Base-by-base conservation (phyloP, 2,113 vertebrate genomes). In the Protomyctophum bolini region DNA sequence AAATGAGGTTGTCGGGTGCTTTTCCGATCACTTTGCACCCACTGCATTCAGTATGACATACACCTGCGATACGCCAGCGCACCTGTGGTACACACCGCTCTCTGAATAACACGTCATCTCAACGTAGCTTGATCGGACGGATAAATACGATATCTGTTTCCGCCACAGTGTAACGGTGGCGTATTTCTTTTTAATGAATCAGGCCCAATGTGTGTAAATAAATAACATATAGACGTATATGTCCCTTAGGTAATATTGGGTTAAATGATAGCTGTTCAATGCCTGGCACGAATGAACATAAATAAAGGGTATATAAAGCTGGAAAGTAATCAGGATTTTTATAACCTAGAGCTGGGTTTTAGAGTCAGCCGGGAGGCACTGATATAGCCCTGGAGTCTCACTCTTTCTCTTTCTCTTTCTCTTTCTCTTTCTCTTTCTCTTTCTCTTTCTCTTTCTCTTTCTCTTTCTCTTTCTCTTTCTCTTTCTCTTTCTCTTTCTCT, bases 271-370 rank as follows among this genome's bases (percentile, higher is more conserved):
- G 77, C 68, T 76, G 76, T 68, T 84, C 83, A 81, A 86, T 74
- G 48, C 65, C 54, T 84, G 76, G 70, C 72, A 66, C 72, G 70
- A 65, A 62, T 66, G 71, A 71, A 68, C 81, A 62, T 83, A 79
- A 79, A 85, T 85, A 86, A 83, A 83, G 59, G 65, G 67, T 83
- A 65, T 85, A 89, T 87, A 83, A 76, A 87, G 83, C 80, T 75
- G 67, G 63, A 82, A 85, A 87, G 83, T 75, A 89, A 87, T 86
- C 68, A 52, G 70, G 59, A 76, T 65, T 79, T 88, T 89, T 89
- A 85, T 84, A 82, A 79, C 71, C 75, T 75, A 79, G 70, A 88
- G 88, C 80, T 70, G 68, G 76, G 73, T 59, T 85, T 86, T 86
- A 80, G 82, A 78, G 77, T 65, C 84, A 87, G 87, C 83, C 86